phyloP scores from a whole-genome alignment of 1,140 invertebrate species.

The Oncopodura yosiiana region DNA sequence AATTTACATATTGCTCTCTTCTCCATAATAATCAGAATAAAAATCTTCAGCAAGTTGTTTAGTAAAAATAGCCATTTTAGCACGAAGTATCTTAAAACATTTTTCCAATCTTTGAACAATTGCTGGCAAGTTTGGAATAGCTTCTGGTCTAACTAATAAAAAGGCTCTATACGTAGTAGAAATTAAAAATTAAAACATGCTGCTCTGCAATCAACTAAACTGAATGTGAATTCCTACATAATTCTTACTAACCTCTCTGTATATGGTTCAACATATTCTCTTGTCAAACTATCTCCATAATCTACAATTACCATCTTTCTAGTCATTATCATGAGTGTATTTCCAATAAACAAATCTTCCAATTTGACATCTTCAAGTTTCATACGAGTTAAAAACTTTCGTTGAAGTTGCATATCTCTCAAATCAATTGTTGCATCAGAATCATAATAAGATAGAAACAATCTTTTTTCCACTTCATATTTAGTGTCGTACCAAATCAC shows the following conservation, averaged over 20 bases:
- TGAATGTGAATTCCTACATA: no score
- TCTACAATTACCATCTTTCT: slow-evolving; percentile 64
- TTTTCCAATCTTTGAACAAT: slow-evolving; percentile 57
- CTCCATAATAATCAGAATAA: slow-evolving; percentile 48
- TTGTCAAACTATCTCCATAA: slow-evolving; percentile 57
- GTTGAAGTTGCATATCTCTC: no score
- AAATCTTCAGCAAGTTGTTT: slow-evolving; percentile 51
- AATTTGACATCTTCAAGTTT: slow-evolving; percentile 55
- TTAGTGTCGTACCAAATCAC: no score
- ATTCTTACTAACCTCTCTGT: slow-evolving; percentile 29
- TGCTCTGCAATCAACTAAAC: slow-evolving; percentile 41
- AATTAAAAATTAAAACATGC: no score
- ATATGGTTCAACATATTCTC: slow-evolving; percentile 27
- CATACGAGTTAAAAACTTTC: slow-evolving; percentile 66
- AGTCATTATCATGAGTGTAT: slow-evolving; percentile 63
- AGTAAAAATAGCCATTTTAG: slow-evolving; percentile 58
- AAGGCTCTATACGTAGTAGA: no score
- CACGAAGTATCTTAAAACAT: slow-evolving; percentile 58
- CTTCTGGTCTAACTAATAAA: slow-evolving; percentile 61
- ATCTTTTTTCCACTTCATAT: no score
- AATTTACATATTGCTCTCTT: slow-evolving; percentile 53
- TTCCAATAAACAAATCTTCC: slow-evolving; percentile 65
- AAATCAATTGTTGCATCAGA: no score
- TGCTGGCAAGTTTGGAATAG: slow-evolving; percentile 57
- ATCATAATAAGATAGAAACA: no score